Evolutionary conservation across 2,888 invertebrate species (phyloP), one percentile per base, ranked within the genome.

Genomic region (Leptura quadrifasciata): DNA sequence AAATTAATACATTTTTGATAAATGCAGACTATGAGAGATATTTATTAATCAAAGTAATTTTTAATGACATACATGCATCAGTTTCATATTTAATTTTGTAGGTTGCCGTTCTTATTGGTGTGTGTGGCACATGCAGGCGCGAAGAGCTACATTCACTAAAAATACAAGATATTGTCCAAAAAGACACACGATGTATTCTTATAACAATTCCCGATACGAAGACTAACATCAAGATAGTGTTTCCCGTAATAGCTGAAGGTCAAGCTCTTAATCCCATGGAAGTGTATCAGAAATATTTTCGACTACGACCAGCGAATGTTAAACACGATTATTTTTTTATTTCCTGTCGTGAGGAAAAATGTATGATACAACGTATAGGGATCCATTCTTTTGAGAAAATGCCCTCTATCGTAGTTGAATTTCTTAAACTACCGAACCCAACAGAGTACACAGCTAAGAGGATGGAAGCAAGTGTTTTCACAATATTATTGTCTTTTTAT

Each of bases 1-100:
- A 74, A 58, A 60, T 74, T 17, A n/a, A 68, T 47, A 60, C 68
- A 39, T 73, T 73, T 67, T 18, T 73, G 47, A 35, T 5, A 35
- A 54, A 65, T 60, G 72, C 57, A 54, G 31, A 63, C 17, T 52
- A 64, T 52, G 17, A 35, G 2, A 6, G 12, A 1, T 67, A 67
- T 27, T 72, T 67, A 72, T 20, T 68, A 61, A 64, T 31, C 31
- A 31, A 31, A 31, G 31, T 31, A 31, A 31, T 3, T 31, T 31
- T 31, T 31, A 31, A 31, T 8, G 31, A n/a, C n/a, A n/a, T n/a
- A 31, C 31, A 60, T 60, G 60, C 18, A 60, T 60, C 17, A 60
- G 21, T 60, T 60, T 60, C 17, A 60, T 60, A 60, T 60, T 18
- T 60, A 60, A 60, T 60, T 27, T 60, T 12, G 60, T 60, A 60